Conservation (phyloP, 2,797 vertebrate species). For the Myotis planiceps region DNA sequence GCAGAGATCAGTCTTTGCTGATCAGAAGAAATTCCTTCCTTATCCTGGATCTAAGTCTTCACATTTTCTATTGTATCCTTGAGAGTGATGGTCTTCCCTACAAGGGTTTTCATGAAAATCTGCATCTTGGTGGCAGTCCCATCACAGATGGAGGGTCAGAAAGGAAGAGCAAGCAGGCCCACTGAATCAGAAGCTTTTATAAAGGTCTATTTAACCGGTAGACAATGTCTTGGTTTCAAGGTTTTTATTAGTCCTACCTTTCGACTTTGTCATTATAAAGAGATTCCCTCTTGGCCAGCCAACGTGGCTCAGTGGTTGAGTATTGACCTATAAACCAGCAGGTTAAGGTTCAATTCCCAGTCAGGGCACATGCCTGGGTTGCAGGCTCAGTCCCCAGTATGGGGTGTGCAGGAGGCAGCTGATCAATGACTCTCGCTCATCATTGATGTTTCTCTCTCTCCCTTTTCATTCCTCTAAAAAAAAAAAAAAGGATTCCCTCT, state of each 20-base stretch:
- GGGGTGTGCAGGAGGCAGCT: too few relatives aligned
- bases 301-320: too few relatives aligned
- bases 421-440: too few relatives aligned
- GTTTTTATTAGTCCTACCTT: slow-evolving; percentile 11
- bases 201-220: slow-evolving; percentile 2
- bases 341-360: too few relatives aligned
- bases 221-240: not conserved
- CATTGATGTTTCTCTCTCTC: too few relatives aligned
- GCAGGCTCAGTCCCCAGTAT: too few relatives aligned
- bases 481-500: not conserved
- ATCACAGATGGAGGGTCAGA: not conserved
- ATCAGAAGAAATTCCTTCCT: not conserved
- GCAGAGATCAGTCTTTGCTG: not conserved
- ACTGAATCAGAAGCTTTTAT: not conserved
- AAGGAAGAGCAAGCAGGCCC: not conserved
- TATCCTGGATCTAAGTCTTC: not conserved
- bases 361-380: too few relatives aligned
- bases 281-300: not conserved
- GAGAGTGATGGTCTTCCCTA: not conserved
- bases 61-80: not conserved
- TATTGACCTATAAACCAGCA: too few relatives aligned
- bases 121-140: not conserved
- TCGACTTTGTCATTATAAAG: not conserved
- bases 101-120: not conserved
- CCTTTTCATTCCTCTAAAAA: too few relatives aligned